Base-by-base conservation (phyloP, 2,888 invertebrate genomes). In the Drosophila mulleri region DNA sequence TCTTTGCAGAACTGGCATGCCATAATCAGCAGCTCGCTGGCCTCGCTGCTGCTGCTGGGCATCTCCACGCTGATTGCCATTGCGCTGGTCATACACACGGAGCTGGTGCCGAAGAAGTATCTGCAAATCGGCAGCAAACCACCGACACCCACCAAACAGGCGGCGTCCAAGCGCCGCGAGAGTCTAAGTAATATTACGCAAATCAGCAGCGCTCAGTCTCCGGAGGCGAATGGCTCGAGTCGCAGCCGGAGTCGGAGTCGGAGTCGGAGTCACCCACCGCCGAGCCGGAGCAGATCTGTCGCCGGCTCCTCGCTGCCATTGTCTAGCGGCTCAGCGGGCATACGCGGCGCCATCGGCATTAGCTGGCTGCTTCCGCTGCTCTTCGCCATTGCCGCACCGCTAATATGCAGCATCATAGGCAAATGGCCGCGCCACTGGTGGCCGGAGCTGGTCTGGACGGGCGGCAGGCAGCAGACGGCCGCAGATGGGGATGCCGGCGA, bases 11-110 rank as follows among this genome's bases (percentile, higher is more conserved):
- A 93, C 82, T 94, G 94, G 79, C 95, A 94, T 83, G 94, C 94
- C 61, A 93, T 94, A 81, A 94, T 95, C 75, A 94, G 95, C 82
- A 94, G 95, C 80, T 93, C 94, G 64, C 92, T 96, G 82, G 95
- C 95, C 89, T 94, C 95, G 52, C 94, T 95, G 82, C 93, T 95
- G 52, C 93, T 95, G 63, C 93, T 95, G 68, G 95, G 94, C 20
- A 94, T 95, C 91, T 95, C 95, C 9, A 95, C 95, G 42, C 95
- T 93, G 82, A 92, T 93, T 82, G 93, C 93, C 39, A 92, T 93
- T 66, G 91, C 92, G 16, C 75, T 93, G 75, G 92, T 92, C 47
- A 90, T 93, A 62, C 93, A 93, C 84, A 91, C 92, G 14, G 93
- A 93, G 81, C 82, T 93, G 81, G 89, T 92, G 73, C 92, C 93